Base-by-base conservation (phyloP, 2,113 vertebrate species). In the Spea bombifrons region DNA sequence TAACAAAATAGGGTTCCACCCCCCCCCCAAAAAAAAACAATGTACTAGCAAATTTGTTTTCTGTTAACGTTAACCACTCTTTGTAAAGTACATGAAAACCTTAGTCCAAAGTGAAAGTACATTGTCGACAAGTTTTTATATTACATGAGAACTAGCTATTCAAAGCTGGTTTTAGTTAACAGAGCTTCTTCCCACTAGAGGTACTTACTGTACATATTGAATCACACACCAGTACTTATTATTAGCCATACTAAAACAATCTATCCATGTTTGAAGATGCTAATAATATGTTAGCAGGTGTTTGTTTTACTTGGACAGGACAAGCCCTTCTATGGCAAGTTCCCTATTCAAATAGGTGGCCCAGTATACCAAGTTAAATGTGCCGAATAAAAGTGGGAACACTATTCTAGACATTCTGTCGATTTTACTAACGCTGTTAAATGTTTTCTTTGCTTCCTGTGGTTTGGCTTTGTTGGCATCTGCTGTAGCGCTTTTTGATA, bases 351-450 rank as follows among this genome's bases (percentile, higher is more conserved):
- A 88, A 90, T 99, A 99, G 0, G 97, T 99, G 83, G 97, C 97
- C 97, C 97, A 99, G 84, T 99, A 99, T 80, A 99, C 97, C 74
- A 99, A 92, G 88, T 99, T 99, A 87, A 99, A 99, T 80, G 89
- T 92, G 83, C 96, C 94, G 83, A 99, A 99, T 85, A 99, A 94
- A 84, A 99, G 94, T 3, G 97, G 97, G 85, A 99, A 99, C 84
- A 99, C 93, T 94, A 99, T 95, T 88, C 97, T 93, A 83, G 97
- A 98, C 92, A 99, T 97, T 90, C 97, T 93, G 91, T 99, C 97
- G 81, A 99, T 99, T 94, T 97, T 99, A 92, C 97, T 99, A 71
- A 98, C 97, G 8, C 96, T 99, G 92, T 99, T 99, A 90, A 99
- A 99, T 8, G 97, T 97, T 91, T 98, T 99, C 94, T 98, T 99